Conservation (phyloP, 2,113 vertebrate species). For the Takifugu flavidus region DNA sequence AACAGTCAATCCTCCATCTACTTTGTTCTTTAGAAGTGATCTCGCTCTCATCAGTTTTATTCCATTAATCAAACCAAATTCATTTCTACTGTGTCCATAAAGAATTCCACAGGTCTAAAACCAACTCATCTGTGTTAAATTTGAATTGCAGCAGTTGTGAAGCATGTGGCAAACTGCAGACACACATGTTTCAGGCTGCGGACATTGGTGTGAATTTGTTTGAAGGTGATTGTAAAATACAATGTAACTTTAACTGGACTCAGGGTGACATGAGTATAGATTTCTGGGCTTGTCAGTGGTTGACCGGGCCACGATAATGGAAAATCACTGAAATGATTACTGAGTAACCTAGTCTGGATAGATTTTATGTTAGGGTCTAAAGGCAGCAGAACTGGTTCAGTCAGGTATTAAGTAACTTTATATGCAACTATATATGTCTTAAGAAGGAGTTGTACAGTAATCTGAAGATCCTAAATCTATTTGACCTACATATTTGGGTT, state of each 20-base stretch:
- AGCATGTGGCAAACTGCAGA: no score
- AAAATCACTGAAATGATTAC: constrained; percentile 38
- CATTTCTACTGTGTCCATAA: no score
- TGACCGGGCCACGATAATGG: constrained; percentile 6
- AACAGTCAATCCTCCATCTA: not conserved
- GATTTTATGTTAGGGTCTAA: not conserved
- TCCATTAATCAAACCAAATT: no score
- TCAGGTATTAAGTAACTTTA: constrained; percentile 10
- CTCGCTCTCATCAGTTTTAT: not conserved
- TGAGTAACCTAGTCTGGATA: not conserved
- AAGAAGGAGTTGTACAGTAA: not conserved
- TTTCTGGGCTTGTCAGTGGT: constrained; percentile 26
- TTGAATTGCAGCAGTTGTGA: not conserved
- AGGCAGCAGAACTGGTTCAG: constrained; percentile 4
- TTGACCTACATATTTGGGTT: not conserved
- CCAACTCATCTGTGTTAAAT: not conserved
- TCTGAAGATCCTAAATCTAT: not conserved
- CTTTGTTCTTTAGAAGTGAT: not conserved
- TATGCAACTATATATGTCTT: not conserved
- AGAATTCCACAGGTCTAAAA: no score
- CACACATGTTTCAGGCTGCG: no score
- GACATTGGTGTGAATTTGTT: no score
- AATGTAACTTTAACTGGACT: not conserved
- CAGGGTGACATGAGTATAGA: not conserved
- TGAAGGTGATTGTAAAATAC: no score